These are phyloP conservation scores for Cyprinodon variegatus DNA, from an alignment of 2,113 vertebrate genomes.

Conservation along the genomic window DNA sequence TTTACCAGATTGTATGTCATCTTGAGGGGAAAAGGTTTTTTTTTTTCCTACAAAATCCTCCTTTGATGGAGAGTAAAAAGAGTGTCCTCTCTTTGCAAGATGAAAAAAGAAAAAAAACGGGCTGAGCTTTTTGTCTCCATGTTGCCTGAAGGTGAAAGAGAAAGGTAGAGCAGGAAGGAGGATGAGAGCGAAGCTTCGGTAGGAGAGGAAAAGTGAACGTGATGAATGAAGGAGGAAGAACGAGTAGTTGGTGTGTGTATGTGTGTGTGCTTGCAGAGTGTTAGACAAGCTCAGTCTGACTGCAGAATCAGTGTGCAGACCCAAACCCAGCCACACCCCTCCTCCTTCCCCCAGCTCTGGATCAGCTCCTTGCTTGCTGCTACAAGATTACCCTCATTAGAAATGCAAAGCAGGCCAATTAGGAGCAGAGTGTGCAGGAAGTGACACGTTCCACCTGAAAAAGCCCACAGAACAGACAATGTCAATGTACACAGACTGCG, in stretches of 20 bases:
- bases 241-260: background rate
- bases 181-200: slow-evolving; percentile 17
- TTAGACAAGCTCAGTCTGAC: slow-evolving; percentile 3
- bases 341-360: slow-evolving; percentile 65
- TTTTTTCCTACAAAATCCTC: background rate
- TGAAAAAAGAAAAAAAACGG: slow-evolving; percentile 3
- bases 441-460: slow-evolving; percentile 75
- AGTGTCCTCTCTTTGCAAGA: background rate
- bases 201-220: slow-evolving; percentile 39
- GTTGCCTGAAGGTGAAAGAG: slow-evolving; percentile 42
- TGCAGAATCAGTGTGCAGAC: slow-evolving; percentile 30
- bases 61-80: slow-evolving; percentile 7
- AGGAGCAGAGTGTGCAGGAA: slow-evolving; percentile 65
- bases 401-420: slow-evolving; percentile 79
- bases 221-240: slow-evolving; percentile 40
- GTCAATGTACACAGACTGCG: slow-evolving; percentile 22
- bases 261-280: slow-evolving; percentile 14
- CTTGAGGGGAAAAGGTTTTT: slow-evolving; percentile 4
- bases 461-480: slow-evolving; percentile 58
- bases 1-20: background rate
- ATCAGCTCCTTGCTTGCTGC: slow-evolving; percentile 68
- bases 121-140: slow-evolving; percentile 48
- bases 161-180: slow-evolving; percentile 17
- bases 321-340: background rate
- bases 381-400: slow-evolving; percentile 71